These are phyloP conservation scores for Odontophorus gujanensis DNA, from an alignment of 2,113 vertebrate genomes.

Conservation along the genomic window DNA sequence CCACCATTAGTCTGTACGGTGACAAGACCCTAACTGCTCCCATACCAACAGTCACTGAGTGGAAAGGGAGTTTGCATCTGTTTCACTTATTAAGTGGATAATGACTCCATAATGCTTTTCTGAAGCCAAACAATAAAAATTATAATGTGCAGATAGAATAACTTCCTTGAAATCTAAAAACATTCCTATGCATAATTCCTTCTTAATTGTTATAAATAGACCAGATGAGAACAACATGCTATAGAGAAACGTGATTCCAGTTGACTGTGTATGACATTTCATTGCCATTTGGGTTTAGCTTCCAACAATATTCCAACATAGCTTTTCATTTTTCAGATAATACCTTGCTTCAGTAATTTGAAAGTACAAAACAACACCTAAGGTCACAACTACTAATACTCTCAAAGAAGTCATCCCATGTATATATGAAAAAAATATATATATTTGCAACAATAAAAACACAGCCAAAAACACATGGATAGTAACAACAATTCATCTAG, in stretches of 20 bases:
- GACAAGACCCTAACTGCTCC: conserved; percentile 24
- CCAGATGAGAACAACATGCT: conserved; percentile 44
- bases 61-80: conserved; percentile 19
- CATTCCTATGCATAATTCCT: conserved; percentile 46
- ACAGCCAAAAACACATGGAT: background rate
- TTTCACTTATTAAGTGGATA: conserved; percentile 62
- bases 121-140: conserved; percentile 62
- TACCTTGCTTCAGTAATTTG: conserved; percentile 49
- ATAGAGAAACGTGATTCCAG: conserved; percentile 16
- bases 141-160: conserved; percentile 25
- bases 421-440: no score
- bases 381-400: background rate
- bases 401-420: background rate
- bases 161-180: conserved; percentile 43
- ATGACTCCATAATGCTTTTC: conserved; percentile 55
- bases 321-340: conserved; percentile 34
- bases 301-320: conserved; percentile 1
- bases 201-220: conserved; percentile 48
- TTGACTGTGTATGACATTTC: conserved; percentile 29
- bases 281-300: conserved; percentile 57
- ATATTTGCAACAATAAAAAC: background rate
- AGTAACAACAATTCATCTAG: background rate
- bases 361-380: conserved; percentile 20
- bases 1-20: background rate
- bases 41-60: background rate